A percentile compares a stretch with the other conserved stretches of the same genome.
These are phyloP conservation scores for Gymnodraco acuticeps DNA, from an alignment of 2,797 vertebrate species.

Conservation along the genomic window DNA sequence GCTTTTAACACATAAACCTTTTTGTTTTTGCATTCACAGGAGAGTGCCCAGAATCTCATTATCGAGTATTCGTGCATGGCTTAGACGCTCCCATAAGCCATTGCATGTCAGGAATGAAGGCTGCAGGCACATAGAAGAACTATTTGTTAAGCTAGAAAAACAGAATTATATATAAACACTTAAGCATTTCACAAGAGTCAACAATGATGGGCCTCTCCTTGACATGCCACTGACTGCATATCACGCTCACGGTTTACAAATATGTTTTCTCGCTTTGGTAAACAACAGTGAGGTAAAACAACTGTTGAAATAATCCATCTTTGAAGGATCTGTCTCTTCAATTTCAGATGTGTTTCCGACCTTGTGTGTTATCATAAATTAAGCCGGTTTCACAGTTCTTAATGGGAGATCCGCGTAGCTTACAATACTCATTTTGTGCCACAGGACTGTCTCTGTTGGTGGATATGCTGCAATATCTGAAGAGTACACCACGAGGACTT, in stretches of 20 bases:
- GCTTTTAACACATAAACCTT: slow-evolving; percentile 53
- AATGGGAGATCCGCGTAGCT: slow-evolving; percentile 18
- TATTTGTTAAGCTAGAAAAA: slow-evolving; percentile 23
- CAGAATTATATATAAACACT: slow-evolving; percentile 22
- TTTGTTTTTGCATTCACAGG: slow-evolving; percentile 61
- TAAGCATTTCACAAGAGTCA: slow-evolving; percentile 36
- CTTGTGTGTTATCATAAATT: slow-evolving; percentile 15
- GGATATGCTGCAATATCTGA: slow-evolving; percentile 48
- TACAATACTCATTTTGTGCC: slow-evolving; percentile 45
- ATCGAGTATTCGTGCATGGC: slow-evolving; percentile 55
- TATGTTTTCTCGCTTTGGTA: slow-evolving; percentile 24
- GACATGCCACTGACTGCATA: slow-evolving; percentile 53
- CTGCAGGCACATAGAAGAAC: slow-evolving; percentile 53
- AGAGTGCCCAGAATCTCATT: slow-evolving; percentile 60
- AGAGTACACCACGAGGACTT: slow-evolving; percentile 35
- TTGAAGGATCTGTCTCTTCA: slow-evolving; percentile 12
- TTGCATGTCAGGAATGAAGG: slow-evolving; percentile 58
- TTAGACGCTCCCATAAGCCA: slow-evolving; percentile 48
- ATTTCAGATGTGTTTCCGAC: slow-evolving; percentile 12
- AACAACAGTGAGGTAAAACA: slow-evolving; percentile 16
- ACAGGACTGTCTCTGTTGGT: slow-evolving; percentile 52
- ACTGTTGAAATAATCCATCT: slow-evolving; percentile 14
- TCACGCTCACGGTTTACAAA: slow-evolving; percentile 66
- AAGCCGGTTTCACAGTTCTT: slow-evolving; percentile 33
- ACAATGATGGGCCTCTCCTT: slow-evolving; percentile 43